Conservation (phyloP, 2,888 invertebrate species). For the Sthenelais limicola region DNA sequence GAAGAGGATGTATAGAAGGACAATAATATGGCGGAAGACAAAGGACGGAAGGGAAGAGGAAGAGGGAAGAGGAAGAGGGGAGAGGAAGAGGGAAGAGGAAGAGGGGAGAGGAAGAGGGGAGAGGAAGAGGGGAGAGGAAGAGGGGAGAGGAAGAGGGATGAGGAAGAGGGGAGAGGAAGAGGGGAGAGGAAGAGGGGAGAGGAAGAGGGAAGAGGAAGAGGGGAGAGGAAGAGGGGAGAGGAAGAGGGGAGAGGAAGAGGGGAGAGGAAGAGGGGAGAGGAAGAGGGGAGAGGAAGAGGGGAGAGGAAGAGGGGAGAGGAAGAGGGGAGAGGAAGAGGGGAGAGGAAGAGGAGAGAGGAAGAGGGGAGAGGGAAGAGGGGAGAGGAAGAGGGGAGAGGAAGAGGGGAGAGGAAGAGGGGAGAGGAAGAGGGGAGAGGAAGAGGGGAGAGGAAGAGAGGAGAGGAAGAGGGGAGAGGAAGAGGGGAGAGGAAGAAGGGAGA, state of each 20-base stretch:
- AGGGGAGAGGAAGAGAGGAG: background rate
- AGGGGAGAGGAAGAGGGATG: no score
- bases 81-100: no score
- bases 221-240: background rate
- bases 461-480: background rate
- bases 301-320: background rate
- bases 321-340: background rate
- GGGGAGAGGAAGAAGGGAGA: background rate
- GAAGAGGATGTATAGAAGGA: no score
- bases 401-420: conserved; percentile 1
- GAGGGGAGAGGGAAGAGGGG: background rate
- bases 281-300: background rate
- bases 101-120: no score
- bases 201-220: no score
- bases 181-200: no score
- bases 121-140: no score
- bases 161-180: no score
- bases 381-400: background rate
- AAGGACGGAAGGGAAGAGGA: no score
- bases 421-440: background rate
- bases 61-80: no score
- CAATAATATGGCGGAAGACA: no score
- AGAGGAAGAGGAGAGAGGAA: background rate
- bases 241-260: background rate
- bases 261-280: background rate